phyloP scores from a whole-genome alignment of 2,797 vertebrate genomes.

The Enteromius argenteus region DNA sequence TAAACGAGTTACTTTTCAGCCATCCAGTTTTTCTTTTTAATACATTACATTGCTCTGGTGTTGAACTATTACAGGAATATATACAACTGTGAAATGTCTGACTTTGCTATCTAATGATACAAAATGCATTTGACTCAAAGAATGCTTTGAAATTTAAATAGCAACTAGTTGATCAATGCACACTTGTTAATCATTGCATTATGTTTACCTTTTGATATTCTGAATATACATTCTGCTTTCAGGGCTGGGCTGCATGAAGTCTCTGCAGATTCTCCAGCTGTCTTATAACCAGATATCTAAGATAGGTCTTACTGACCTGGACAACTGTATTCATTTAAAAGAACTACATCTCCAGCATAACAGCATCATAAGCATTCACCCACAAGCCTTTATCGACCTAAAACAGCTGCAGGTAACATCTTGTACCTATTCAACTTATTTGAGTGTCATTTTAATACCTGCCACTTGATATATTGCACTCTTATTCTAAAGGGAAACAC shows the following conservation, averaged over 20 bases:
- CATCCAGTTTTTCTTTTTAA: not conserved
- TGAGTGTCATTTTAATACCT: not conserved
- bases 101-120: not conserved
- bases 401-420: conserved; percentile 81
- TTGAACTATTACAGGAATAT: not conserved
- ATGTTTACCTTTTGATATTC: not conserved
- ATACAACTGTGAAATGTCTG: not conserved
- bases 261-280: conserved; percentile 80
- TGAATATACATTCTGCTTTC: conserved; percentile 13
- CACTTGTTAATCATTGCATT: conserved; percentile 29
- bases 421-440: not conserved
- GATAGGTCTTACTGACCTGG: conserved; percentile 74
- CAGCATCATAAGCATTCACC: conserved; percentile 81
- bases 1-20: not conserved
- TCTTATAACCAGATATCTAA: conserved; percentile 83
- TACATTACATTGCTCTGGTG: not conserved
- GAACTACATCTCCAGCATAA: conserved; percentile 84
- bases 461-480: not conserved
- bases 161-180: not conserved
- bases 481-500: not conserved
- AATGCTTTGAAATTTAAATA: conserved; percentile 6
- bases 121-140: not conserved
- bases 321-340: conserved; percentile 78
- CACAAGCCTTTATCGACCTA: conserved; percentile 81
- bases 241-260: conserved; percentile 71